phyloP scores from a whole-genome alignment of 2,888 invertebrate species.

The Dolichomitus sp. region DNA sequence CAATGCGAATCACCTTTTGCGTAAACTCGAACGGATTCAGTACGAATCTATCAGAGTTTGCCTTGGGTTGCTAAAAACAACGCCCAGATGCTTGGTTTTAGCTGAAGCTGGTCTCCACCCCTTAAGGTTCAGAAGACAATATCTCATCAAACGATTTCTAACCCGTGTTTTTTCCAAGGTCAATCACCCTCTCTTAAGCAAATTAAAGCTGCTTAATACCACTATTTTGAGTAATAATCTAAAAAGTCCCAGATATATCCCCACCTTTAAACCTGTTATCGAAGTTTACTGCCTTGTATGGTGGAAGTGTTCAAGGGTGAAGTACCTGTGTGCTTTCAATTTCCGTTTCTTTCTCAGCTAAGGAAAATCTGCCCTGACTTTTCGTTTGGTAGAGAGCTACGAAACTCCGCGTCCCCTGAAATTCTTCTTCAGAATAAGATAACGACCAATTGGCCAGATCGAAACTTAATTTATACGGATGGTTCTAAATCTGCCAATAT shows the following conservation, averaged over 20 bases:
- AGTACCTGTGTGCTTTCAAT: constrained; percentile 4
- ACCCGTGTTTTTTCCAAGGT: not conserved
- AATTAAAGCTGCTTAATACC: not conserved
- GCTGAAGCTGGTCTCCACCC: not conserved
- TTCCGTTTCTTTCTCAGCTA: too few species aligned
- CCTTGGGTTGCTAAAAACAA: not conserved
- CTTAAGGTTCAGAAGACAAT: not conserved
- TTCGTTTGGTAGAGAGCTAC: not conserved
- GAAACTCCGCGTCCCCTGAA: not conserved
- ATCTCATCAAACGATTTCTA: not conserved
- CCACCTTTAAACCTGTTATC: not conserved
- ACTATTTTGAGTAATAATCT: not conserved
- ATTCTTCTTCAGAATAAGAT: not conserved
- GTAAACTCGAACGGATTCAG: too few species aligned
- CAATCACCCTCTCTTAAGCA: not conserved
- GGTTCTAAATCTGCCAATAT: not conserved
- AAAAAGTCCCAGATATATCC: not conserved
- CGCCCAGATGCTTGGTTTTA: not conserved
- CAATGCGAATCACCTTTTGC: not conserved
- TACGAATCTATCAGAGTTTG: not conserved
- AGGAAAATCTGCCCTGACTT: not conserved
- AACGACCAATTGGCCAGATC: not conserved
- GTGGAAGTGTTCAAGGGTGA: not conserved
- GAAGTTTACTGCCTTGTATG: not conserved
- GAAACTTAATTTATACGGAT: not conserved